Base-by-base conservation (phyloP, 2,888 invertebrate species). In the Tenthredo amoena region DNA sequence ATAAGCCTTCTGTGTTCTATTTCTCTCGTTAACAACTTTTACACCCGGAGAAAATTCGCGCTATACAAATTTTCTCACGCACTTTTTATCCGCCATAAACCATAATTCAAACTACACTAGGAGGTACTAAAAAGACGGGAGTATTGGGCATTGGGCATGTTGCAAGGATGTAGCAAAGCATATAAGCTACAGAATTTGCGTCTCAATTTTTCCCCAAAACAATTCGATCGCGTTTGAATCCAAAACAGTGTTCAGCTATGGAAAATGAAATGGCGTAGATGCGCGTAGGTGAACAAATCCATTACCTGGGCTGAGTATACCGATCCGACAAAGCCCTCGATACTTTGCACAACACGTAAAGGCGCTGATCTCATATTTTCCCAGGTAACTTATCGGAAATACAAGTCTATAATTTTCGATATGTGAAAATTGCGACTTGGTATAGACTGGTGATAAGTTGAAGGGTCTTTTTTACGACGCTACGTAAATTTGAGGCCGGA, bases 361-460 rank as follows among this genome's bases (percentile, higher is more conserved):
- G 18, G 15, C 34, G 18, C 55, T 31, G 12, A 9, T 77, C 31
- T 26, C 15, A 50, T 18, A 7, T 40, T 77, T 31, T 10, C n/a
- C 18, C 34, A 34, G 26, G 34, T 77, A 77, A 55, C 55, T 77
- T 77, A 55, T 55, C 55, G 55, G 55, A 12, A 55, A 77, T 15
- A n/a, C n/a, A 77, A 77, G 26, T 55, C 55, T 15, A 55, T 77
- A 31, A 55, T 77, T 77, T 77, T 77, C 9, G 34, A 7, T 34
- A n/a, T n/a, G 7, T 55, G 34, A 34, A 55, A 77, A 55, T 43
- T n/a, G 15, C 21, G 43, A n/a, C 40, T 31, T 55, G 18, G 55
- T 50, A 50, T 50, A 50, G 34, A 72, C n/a, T 12, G 72, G 2
- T 5, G 72, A 72, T 72, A 40, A 18, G 37, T 72, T 40, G 37